These are phyloP conservation scores for Thunnus albacares DNA, from an alignment of 2,797 vertebrate genomes.

Conservation along the genomic window DNA sequence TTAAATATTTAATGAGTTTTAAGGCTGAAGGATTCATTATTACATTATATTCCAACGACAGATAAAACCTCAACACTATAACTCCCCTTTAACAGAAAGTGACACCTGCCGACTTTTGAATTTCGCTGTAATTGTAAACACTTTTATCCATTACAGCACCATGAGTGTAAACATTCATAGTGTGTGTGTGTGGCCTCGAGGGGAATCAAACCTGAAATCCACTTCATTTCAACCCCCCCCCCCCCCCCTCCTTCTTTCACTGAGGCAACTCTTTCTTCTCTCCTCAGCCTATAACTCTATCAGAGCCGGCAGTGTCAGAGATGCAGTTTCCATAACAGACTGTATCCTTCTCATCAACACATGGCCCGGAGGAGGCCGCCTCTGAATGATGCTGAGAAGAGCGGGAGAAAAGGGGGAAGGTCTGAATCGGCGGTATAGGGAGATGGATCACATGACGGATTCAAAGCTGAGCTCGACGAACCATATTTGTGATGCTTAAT, in stretches of 20 bases:
- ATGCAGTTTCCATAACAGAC: slow-evolving; percentile 70
- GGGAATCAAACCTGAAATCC: slow-evolving; percentile 60
- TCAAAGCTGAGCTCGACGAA: slow-evolving; percentile 61
- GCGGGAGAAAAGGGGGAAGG: slow-evolving; percentile 6
- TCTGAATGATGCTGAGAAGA: slow-evolving; percentile 34
- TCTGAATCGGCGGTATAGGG: slow-evolving; percentile 50
- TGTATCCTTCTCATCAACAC: slow-evolving; percentile 75
- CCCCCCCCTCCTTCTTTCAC: not conserved
- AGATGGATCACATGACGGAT: slow-evolving; percentile 58
- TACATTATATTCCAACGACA: not conserved
- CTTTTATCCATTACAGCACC: slow-evolving; percentile 50
- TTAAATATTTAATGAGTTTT: not conserved
- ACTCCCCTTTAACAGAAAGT: slow-evolving; percentile 2
- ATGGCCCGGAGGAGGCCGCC: slow-evolving; percentile 62
- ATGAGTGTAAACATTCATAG: slow-evolving; percentile 51
- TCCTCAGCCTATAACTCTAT: slow-evolving; percentile 42
- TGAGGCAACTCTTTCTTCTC: slow-evolving; percentile 45
- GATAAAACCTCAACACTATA: not conserved
- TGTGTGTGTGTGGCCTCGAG: slow-evolving; percentile 38
- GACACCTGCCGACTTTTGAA: slow-evolving; percentile 32
- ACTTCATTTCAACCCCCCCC: slow-evolving; percentile 36
- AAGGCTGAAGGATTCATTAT: not conserved
- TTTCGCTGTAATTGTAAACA: slow-evolving; percentile 20
- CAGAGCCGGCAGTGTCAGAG: slow-evolving; percentile 54
- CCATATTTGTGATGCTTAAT: slow-evolving; percentile 77